phyloP scores from a whole-genome alignment of 2,797 vertebrate genomes.

The Tauraco hartlaubi region DNA sequence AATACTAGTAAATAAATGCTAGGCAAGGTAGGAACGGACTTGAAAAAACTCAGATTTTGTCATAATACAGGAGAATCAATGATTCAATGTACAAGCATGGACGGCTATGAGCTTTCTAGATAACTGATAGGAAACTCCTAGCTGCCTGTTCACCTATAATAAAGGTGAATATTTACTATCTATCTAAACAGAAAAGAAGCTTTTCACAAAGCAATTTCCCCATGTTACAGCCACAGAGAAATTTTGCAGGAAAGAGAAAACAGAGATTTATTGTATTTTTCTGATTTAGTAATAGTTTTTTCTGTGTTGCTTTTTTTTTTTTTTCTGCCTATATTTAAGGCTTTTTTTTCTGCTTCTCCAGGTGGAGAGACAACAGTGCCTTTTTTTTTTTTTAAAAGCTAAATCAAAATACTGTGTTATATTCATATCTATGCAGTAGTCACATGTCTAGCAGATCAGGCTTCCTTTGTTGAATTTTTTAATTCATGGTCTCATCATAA shows the following conservation, averaged over 20 bases:
- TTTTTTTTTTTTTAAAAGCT: not conserved
- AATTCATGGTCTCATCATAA: not conserved
- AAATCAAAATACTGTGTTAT: not conserved
- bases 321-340: not conserved
- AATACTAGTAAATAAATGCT: not conserved
- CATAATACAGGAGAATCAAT: not conserved
- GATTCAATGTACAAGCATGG: not conserved
- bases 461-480: not conserved
- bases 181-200: not conserved
- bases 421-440: not conserved
- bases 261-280: not conserved
- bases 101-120: not conserved
- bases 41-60: not conserved
- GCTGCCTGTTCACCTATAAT: not conserved
- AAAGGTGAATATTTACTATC: not conserved
- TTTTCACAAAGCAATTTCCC: not conserved
- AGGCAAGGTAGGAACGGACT: not conserved
- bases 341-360: not conserved
- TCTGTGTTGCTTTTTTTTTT: not conserved
- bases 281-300: not conserved
- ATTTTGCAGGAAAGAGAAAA: not conserved
- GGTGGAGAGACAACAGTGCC: not conserved
- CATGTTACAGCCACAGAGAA: not conserved
- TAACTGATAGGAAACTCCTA: not conserved
- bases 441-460: not conserved